These are phyloP conservation scores for Smutsia temminckii DNA, from an alignment of 2,797 vertebrate genomes.

Conservation along the genomic window DNA sequence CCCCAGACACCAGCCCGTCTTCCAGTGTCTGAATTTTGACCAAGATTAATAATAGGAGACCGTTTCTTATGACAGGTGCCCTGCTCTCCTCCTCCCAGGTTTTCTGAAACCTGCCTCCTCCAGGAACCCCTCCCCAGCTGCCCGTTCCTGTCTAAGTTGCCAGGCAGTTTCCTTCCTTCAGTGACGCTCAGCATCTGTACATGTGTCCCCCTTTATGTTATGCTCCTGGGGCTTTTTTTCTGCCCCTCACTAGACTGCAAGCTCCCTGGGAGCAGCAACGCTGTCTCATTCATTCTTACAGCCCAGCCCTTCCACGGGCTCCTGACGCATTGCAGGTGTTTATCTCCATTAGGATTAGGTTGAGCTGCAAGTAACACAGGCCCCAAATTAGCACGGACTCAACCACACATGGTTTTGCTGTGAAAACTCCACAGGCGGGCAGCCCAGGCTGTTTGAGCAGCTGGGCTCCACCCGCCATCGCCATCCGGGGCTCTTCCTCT, in stretches of 20 bases:
- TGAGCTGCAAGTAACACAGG: no score
- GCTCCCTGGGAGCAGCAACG: background rate
- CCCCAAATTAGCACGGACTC: background rate
- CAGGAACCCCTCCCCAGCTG: rapidly evolving
- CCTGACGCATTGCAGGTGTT: rapidly evolving
- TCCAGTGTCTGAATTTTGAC: background rate
- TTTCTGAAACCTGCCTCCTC: background rate
- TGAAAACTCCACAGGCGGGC: rapidly evolving
- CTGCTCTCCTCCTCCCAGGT: rapidly evolving
- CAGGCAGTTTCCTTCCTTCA: rapidly evolving
- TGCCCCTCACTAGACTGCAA: rapidly evolving
- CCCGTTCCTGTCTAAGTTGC: rapidly evolving
- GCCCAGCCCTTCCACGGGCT: rapidly evolving
- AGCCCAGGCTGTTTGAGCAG: rapidly evolving
- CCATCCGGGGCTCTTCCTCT: background rate
- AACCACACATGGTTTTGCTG: rapidly evolving
- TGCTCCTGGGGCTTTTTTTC: background rate
- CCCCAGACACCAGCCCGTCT: rapidly evolving
- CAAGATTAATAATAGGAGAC: background rate
- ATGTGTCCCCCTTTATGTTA: rapidly evolving
- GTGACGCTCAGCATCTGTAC: rapidly evolving
- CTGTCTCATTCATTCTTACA: rapidly evolving
- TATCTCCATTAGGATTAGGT: background rate
- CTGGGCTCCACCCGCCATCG: rapidly evolving
- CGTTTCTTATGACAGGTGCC: background rate